phyloP scores from a whole-genome alignment of 2,888 invertebrate genomes.

The Resseliella maxima region DNA sequence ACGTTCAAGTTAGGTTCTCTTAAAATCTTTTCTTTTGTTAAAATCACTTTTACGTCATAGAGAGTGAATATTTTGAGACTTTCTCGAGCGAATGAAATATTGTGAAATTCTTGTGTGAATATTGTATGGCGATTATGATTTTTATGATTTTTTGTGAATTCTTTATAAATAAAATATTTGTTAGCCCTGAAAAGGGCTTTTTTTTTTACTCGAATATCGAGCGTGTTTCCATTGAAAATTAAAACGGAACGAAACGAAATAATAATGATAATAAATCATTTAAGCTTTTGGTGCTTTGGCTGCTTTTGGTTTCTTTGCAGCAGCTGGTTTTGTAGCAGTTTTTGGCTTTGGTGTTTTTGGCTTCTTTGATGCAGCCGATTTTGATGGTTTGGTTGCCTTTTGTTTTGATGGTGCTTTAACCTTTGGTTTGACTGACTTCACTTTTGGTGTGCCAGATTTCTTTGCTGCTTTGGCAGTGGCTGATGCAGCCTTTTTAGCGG shows the following conservation, averaged over 20 bases:
- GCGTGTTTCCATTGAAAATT: not conserved
- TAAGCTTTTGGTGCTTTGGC: slow-evolving; percentile 21
- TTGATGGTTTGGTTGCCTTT: slow-evolving; percentile 2
- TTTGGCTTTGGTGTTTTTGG: not conserved
- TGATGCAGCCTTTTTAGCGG: not conserved
- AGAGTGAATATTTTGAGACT: no score
- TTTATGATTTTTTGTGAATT: not conserved
- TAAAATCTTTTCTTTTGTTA: no score
- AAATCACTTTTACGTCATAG: no score
- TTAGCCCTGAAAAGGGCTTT: not conserved
- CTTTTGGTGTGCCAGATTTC: no score
- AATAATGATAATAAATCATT: not conserved
- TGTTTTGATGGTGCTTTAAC: not conserved
- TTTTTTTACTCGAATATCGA: not conserved
- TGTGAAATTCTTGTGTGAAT: no score
- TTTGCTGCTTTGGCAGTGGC: no score
- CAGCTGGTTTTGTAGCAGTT: not conserved
- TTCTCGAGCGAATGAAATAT: no score
- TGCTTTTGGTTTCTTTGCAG: not conserved
- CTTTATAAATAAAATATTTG: not conserved
- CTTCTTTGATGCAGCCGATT: not conserved
- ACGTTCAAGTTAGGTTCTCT: no score
- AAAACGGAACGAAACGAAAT: no score
- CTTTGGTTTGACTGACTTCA: no score
- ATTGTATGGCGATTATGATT: no score